phyloP scores from a whole-genome alignment of 2,113 vertebrate genomes.

The Sula dactylatra region DNA sequence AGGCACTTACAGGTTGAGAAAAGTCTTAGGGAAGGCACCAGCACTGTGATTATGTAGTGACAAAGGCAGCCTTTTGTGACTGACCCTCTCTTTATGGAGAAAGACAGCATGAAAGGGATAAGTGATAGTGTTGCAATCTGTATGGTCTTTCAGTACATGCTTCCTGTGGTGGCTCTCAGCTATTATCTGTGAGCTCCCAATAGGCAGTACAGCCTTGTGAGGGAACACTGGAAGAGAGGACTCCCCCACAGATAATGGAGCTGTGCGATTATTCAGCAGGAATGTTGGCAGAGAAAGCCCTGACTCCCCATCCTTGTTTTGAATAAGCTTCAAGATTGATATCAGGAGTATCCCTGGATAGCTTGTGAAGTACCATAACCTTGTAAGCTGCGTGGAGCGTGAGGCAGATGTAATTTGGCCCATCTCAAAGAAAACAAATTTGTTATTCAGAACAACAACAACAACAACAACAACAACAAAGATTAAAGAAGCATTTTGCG shows the following conservation, averaged over 20 bases:
- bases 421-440: slow-evolving; percentile 60
- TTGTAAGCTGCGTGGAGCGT: background rate
- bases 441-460: slow-evolving; percentile 50
- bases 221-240: slow-evolving; percentile 15
- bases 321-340: slow-evolving; percentile 72
- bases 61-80: slow-evolving; percentile 32
- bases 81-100: background rate
- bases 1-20: background rate
- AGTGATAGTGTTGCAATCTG: slow-evolving; percentile 35
- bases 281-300: slow-evolving; percentile 66
- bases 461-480: background rate
- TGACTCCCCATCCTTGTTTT: slow-evolving; percentile 61
- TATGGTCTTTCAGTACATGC: background rate
- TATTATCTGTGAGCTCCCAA: slow-evolving; percentile 20
- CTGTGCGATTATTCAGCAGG: slow-evolving; percentile 67
- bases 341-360: slow-evolving; percentile 57
- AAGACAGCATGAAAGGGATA: slow-evolving; percentile 55
- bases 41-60: background rate
- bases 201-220: background rate
- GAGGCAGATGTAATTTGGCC: slow-evolving; percentile 40
- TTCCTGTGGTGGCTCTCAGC: slow-evolving; percentile 41
- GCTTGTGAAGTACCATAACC: slow-evolving; percentile 15
- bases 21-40: background rate
- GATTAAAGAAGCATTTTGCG: background rate
- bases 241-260: slow-evolving; percentile 69